Conservation (phyloP, 2,797 vertebrate species). For the Balearica regulorum region DNA sequence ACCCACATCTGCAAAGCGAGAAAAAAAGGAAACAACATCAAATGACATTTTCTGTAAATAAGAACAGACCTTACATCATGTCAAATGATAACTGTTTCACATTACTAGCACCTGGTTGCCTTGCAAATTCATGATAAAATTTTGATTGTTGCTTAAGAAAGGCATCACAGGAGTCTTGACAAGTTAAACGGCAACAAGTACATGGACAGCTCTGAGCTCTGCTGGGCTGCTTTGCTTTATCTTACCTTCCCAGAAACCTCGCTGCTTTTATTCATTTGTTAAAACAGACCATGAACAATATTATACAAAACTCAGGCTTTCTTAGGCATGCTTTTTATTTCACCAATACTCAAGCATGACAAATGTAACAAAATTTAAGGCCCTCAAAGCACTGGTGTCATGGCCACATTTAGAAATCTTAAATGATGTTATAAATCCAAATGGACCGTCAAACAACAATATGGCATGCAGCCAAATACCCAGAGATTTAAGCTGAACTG, state of each 20-base stretch:
- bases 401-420: not conserved
- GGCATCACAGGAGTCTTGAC: not conserved
- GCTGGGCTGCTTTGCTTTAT: not conserved
- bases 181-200: not conserved
- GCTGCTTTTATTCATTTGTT: not conserved
- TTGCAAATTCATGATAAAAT: not conserved
- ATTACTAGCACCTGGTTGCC: not conserved
- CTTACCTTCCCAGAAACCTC: not conserved
- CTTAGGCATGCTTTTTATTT: not conserved
- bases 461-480: not conserved
- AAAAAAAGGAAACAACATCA: constrained; percentile 13
- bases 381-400: not conserved
- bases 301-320: not conserved
- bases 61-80: not conserved
- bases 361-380: not conserved
- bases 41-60: constrained; percentile 27
- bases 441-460: not conserved
- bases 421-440: not conserved
- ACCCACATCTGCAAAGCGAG: not conserved
- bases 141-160: not conserved
- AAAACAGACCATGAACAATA: not conserved
- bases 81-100: not conserved
- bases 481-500: not conserved
- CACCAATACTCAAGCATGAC: not conserved
- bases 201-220: not conserved